Evolutionary conservation across 2,888 invertebrate genomes (phyloP).

Genomic region (Drosophila maculinotata): DNA sequence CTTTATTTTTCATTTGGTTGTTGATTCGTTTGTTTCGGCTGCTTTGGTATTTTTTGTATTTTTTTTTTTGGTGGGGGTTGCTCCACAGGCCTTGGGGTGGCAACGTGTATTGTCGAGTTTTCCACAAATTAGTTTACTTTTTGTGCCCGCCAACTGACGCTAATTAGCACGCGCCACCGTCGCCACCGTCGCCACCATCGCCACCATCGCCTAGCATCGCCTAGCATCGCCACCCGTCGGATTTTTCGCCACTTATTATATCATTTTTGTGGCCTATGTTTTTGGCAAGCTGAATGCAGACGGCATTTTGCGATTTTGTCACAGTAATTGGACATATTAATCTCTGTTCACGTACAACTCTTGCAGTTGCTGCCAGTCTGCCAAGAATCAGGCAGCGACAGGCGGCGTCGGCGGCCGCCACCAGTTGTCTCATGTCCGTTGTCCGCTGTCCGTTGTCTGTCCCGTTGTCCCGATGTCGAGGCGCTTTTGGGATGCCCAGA

Average conservation of each 20-base stretch:
- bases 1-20: constrained; percentile 10
- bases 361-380: constrained; percentile 58
- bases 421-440: constrained; percentile 38
- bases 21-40: neutral
- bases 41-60: constrained; percentile 3
- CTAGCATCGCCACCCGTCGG: constrained; percentile 40
- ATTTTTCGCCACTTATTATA: constrained; percentile 70
- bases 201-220: too few relatives aligned
- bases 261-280: constrained; percentile 67
- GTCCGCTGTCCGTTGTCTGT: constrained; percentile 8
- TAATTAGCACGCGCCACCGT: constrained; percentile 78
- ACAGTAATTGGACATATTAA: constrained; percentile 85
- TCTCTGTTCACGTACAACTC: constrained; percentile 80
- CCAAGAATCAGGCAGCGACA: constrained; percentile 56
- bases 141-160: constrained; percentile 72
- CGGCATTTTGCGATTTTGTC: constrained; percentile 84
- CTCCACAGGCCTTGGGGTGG: constrained; percentile 42
- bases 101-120: constrained; percentile 55
- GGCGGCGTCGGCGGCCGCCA: constrained; percentile 53
- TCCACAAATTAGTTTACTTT: constrained; percentile 81
- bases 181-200: constrained; percentile 41
- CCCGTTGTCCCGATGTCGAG: constrained; percentile 34
- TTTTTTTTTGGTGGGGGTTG: constrained; percentile 56
- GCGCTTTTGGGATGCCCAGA: constrained; percentile 55
- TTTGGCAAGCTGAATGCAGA: constrained; percentile 68